Base-by-base conservation (phyloP, 1,140 invertebrate genomes). In the Aphidius gifuensis region DNA sequence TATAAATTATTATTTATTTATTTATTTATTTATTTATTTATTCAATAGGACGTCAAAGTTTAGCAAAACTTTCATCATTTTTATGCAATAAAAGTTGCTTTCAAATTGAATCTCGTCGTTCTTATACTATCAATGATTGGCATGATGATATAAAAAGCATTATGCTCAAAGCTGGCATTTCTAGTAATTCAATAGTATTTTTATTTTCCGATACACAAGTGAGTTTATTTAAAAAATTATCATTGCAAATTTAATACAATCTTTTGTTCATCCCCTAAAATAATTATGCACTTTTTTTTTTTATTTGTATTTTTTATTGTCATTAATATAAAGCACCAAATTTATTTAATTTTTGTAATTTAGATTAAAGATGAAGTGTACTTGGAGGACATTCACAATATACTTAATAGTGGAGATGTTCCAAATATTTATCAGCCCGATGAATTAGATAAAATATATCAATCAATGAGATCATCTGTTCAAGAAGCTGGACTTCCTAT, bases 371-470 rank as follows among this genome's bases (percentile, higher is more conserved):
- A 83, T 57, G 87, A 89, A 63, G 80, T 80, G 0, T 89, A 89
- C 70, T 69, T 90, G 48, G 88, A 89, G 73, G 88, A 90, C 69
- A 75, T 90, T 51, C 88, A 89, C 70, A 89, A 86, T 66, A 80
- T 90, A 45, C 68, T 90, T 9, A 90, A 89, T 72, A 84, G 85
- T 47, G 88, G 87, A 5, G 87, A 89, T 70, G 84, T 89, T 1
- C 87, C 88, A 0, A 89, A 88, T 67, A 82, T 90, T 44, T 90
- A 86, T 71, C 71, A 79, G 62, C 67, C 81, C 4, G 88, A 90
- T 64, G 88, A 90, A 66, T 64, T 87, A 49, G 86, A 88, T 60
- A 81, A 75, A 62, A 87, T 88, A 48, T 88, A 80, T 69, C 81
- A 84, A 68, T 76, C 80, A 1, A 90, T 86, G 78, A 85, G 83